Evolutionary conservation across 2,797 vertebrate genomes (phyloP), one percentile per base, ranked within the genome.

Genomic region (Halcyon smyrnensis): DNA sequence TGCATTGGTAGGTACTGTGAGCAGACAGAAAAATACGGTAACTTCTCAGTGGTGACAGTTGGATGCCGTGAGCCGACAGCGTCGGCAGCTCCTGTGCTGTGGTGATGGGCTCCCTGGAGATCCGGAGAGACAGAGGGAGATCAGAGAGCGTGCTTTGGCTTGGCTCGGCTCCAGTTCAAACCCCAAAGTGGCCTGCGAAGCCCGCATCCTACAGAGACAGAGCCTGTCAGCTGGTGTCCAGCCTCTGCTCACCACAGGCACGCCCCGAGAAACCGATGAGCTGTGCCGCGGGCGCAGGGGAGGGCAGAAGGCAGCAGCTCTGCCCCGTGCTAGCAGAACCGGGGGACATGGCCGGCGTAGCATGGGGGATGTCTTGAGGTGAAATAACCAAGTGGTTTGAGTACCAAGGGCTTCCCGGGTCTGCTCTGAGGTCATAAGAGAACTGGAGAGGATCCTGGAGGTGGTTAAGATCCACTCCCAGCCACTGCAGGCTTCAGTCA

Each of bases 281-380:
- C 53, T 28, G 2, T 51, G 46, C 45, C 46, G 56, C 30, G 54
- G 67, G 60, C 9, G 4, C 1, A 19, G 36, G n/a, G 36, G 11
- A 54, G 59, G 34, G 37, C 39, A 48, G 32, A 46, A 62, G 48
- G 36, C 64, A 77, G 54, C 69, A 46, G 43, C 14, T 62, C 68
- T 71, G 67, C 41, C 48, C 34, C 3, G 4, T n/a, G 41, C 12
- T 30, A 28, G 23, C 28, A 28, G 19, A 54, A 69, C 28, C 6
- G 15, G 18, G 18, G 37, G 43, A 28, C 11, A 0, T 27, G 59
- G 62, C 25, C 48, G 64, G 36, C 0, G 1, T 34, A 37, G 27
- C 37, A 21, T 18, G 24, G 28, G 54, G 43, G 25, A 12, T 28
- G 15, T n/a, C 25, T 65, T 37, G 8, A 37, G 4, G n/a, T 51